Conservation (phyloP, 2,797 vertebrate genomes). For the Microhierax caerulescens region DNA sequence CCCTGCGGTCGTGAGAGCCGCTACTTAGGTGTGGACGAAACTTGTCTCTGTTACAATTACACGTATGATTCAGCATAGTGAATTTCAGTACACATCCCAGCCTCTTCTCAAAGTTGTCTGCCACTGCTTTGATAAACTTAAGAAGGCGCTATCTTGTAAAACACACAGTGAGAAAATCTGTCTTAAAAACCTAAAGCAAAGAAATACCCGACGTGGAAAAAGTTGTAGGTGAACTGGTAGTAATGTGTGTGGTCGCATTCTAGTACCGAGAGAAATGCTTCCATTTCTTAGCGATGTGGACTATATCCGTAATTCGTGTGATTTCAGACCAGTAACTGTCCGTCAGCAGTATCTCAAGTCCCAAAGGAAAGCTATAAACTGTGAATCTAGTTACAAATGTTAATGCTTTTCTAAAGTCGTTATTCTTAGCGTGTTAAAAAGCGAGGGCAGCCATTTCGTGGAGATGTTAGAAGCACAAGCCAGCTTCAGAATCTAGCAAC, state of each 20-base stretch:
- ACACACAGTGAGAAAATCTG: accelerated
- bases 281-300: accelerated
- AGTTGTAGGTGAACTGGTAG: neutral
- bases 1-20: neutral
- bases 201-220: neutral
- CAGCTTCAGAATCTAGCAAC: neutral
- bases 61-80: accelerated
- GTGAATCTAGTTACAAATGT: neutral
- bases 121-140: neutral
- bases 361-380: neutral
- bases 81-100: neutral
- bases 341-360: neutral
- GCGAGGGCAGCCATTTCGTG: neutral
- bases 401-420: neutral
- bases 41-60: neutral
- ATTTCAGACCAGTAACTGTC: neutral
- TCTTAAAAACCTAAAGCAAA: neutral
- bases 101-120: neutral
- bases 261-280: neutral
- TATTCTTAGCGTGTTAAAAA: neutral
- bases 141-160: neutral
- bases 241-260: too few relatives aligned
- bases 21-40: accelerated
- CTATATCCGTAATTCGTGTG: neutral
- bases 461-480: neutral